Evolutionary conservation across 2,888 invertebrate species (phyloP).

Genomic region (Eupithecia subumbrata): DNA sequence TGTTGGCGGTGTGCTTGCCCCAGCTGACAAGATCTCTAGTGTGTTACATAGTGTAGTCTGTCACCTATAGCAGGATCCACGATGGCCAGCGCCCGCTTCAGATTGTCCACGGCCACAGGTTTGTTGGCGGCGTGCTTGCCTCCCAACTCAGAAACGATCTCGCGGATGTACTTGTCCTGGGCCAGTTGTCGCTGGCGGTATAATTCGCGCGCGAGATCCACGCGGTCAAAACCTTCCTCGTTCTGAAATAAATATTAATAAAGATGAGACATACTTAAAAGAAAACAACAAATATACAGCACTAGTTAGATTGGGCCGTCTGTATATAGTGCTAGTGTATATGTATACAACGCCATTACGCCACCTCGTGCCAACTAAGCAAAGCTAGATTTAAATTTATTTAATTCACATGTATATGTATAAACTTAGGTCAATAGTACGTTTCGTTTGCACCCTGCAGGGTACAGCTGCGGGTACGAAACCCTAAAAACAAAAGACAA

Average conservation of each 20-base stretch:
- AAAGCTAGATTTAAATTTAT: too few relatives aligned
- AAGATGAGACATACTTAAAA: background rate
- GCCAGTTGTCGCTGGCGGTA: constrained; percentile 73
- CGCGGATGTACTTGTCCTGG: constrained; percentile 78
- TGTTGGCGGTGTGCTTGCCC: too few relatives aligned
- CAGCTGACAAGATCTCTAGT: too few relatives aligned
- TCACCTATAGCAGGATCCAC: constrained; percentile 61
- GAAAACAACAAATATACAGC: background rate
- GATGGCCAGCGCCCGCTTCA: constrained; percentile 75
- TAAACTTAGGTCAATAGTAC: too few relatives aligned
- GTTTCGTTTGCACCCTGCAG: too few relatives aligned
- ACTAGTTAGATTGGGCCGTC: too few relatives aligned
- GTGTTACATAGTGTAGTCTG: background rate
- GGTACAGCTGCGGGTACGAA: too few relatives aligned
- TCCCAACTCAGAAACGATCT: constrained; percentile 69
- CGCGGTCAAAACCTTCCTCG: constrained; percentile 78
- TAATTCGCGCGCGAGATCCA: constrained; percentile 73
- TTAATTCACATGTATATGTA: too few relatives aligned
- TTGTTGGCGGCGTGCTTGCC: constrained; percentile 54
- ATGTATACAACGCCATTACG: too few relatives aligned
- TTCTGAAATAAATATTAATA: constrained; percentile 61
- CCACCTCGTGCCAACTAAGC: too few relatives aligned
- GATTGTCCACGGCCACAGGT: constrained; percentile 61
- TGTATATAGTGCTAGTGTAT: too few relatives aligned
- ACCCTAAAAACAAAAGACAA: too few relatives aligned